A percentile compares a stretch with the other conserved stretches of the same genome.
phyloP scores from a whole-genome alignment of 2,888 invertebrate genomes.

The Andrena haemorrhoa region DNA sequence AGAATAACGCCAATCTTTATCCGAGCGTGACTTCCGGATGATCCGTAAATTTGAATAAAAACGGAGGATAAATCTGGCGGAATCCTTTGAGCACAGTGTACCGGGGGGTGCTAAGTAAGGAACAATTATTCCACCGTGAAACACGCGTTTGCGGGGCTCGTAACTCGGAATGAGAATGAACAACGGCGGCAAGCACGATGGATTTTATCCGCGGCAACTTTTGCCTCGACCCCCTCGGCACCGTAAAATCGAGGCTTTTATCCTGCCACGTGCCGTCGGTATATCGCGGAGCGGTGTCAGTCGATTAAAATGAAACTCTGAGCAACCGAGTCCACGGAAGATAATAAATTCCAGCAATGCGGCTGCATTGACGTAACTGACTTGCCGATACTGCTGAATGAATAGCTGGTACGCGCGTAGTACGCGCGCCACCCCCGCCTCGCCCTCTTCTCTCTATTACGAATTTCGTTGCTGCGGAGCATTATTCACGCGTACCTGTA shows the following conservation, averaged over 20 bases:
- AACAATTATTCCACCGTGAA: too few species aligned
- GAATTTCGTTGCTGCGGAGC: constrained; percentile 14
- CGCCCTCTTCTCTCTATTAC: not conserved
- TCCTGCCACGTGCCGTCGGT: constrained; percentile 3
- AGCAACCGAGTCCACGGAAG: constrained; percentile 14
- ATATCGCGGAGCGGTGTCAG: constrained; percentile 16
- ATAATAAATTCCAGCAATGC: constrained; percentile 38
- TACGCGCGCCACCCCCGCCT: not conserved
- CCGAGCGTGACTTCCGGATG: too few species aligned
- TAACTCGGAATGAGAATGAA: not conserved
- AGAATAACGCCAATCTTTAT: too few species aligned
- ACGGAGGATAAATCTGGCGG: too few species aligned
- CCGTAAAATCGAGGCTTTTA: constrained; percentile 26
- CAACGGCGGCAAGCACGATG: not conserved
- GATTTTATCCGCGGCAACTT: not conserved
- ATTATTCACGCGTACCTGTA: constrained; percentile 1
- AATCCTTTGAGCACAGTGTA: too few species aligned
- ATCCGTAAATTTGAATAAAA: too few species aligned
- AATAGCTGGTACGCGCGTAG: constrained; percentile 15
- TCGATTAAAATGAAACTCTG: constrained; percentile 38
- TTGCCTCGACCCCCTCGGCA: not conserved
- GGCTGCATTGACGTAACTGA: constrained; percentile 16
- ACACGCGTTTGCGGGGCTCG: too few species aligned
- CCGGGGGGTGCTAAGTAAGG: too few species aligned
- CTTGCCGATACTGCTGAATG: not conserved